Conservation (phyloP, 2,797 vertebrate species). For the Myioborus melanocephalus region DNA sequence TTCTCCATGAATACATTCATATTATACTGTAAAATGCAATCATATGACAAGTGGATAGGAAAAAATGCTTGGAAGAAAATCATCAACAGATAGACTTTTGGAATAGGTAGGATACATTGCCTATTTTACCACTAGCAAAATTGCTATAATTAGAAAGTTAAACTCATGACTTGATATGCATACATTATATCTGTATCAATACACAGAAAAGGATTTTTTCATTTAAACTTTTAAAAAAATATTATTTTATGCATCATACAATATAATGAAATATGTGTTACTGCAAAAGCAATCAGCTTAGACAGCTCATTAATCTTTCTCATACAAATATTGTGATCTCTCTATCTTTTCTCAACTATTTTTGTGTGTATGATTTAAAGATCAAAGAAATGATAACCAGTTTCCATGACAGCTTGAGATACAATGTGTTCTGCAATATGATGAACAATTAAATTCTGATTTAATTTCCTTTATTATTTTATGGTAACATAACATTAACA, state of each 20-base stretch:
- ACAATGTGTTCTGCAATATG: neutral
- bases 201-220: neutral
- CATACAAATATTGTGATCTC: constrained; percentile 35
- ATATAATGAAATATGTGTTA: constrained; percentile 19
- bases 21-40: constrained; percentile 64
- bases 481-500: constrained; percentile 18
- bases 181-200: neutral
- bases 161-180: neutral
- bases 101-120: neutral
- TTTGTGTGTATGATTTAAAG: neutral
- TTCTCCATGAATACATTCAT: constrained; percentile 9
- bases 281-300: neutral
- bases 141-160: constrained; percentile 22
- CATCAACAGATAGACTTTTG: neutral
- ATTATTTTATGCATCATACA: neutral
- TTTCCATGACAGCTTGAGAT: constrained; percentile 18
- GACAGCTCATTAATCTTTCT: constrained; percentile 37
- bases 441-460: constrained; percentile 21
- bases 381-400: constrained; percentile 39
- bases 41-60: constrained; percentile 13
- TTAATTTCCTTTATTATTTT: constrained; percentile 42
- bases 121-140: neutral
- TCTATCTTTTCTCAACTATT: constrained; percentile 6
- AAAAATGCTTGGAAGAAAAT: constrained; percentile 34
- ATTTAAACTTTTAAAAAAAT: neutral